Base-by-base conservation (phyloP, 2,888 invertebrate genomes). In the Tipula lateralis region DNA sequence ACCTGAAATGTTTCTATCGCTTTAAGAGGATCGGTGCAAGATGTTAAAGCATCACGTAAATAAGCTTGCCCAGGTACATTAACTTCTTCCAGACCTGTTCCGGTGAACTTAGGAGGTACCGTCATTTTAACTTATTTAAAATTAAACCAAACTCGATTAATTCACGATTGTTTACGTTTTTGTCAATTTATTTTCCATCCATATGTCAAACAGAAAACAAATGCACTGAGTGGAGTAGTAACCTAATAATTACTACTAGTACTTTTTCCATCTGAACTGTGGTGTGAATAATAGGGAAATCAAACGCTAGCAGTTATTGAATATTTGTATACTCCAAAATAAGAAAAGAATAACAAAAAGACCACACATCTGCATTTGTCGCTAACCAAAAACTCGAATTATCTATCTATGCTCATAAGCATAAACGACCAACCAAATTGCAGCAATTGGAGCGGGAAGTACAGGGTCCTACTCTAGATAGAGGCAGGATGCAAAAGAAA, bases 1-100 rank as follows among this genome's bases (percentile, higher is more conserved):
- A 94, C 94, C 91, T 99, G 98, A 92, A 99, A 99, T 90, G 98
- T 98, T 92, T 98, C 98, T 86, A 99, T 99, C n/a, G 99, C 98
- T 91, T 97, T 97, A 50, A 99, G 89, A 12, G 99, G 99, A 91
- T 99, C 98, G 0, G 97, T 97, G 89, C 98, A 98, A 88, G 97
- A 98, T 13, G 98, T 98, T 16, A 99, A 92, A 12, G 98, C 96
- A 90, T 98, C 97, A 84, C 95, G 91, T n/a, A 97, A 92, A 89
- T 93, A 95, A n/a, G 94, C 93, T 88, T 96, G 95, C 0, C 97
- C 97, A 0, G 96, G 95, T 86, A 97, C 95, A 13, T 96, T 96
- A 1, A 96, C 93, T 86, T 96, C 95, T 89, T 97, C 96, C 85
- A 96, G 90, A 0, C 95, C 95, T 34, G 94, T 92, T 6, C 92